Evolutionary conservation across 2,113 vertebrate species (phyloP).

Genomic region (Solea solea): DNA sequence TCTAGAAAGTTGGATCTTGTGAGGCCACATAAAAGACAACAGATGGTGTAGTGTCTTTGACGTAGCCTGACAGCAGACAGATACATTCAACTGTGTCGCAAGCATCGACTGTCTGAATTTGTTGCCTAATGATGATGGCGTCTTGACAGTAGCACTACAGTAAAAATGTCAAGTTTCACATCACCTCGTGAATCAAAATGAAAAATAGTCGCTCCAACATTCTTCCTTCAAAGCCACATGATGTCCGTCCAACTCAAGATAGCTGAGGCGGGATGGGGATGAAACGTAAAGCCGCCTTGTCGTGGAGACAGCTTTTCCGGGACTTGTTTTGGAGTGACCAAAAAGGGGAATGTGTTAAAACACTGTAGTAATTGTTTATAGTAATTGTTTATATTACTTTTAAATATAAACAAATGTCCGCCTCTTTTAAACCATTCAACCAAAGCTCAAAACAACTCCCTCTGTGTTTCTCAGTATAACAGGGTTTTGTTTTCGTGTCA

Average conservation of each 20-base stretch:
- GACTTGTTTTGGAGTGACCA: too few relatives aligned
- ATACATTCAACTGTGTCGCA: constrained; percentile 28
- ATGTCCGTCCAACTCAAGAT: constrained; percentile 35
- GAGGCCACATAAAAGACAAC: constrained; percentile 45
- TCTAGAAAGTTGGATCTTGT: constrained; percentile 24
- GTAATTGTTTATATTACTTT: too few relatives aligned
- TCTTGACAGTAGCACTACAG: constrained; percentile 56
- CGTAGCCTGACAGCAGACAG: constrained; percentile 46
- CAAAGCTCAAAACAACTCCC: too few relatives aligned
- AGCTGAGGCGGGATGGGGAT: constrained; percentile 7
- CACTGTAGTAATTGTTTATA: too few relatives aligned
- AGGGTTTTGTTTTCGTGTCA: too few relatives aligned
- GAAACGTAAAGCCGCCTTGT: constrained; percentile 8
- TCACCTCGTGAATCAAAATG: constrained; percentile 51
- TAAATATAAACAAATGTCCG: too few relatives aligned
- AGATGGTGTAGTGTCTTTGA: constrained; percentile 53
- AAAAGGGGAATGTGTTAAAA: too few relatives aligned
- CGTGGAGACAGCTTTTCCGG: constrained; percentile 7
- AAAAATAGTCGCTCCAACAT: constrained; percentile 28
- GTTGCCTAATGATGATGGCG: constrained; percentile 60
- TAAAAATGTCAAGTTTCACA: constrained; percentile 51
- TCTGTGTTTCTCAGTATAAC: too few relatives aligned
- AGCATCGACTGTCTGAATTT: constrained; percentile 38
- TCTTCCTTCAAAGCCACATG: constrained; percentile 39
- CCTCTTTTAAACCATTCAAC: too few relatives aligned